Base-by-base conservation (phyloP, 30 jellyfish, hydroid and myxozoan species). In the Mastigias papua region DNA sequence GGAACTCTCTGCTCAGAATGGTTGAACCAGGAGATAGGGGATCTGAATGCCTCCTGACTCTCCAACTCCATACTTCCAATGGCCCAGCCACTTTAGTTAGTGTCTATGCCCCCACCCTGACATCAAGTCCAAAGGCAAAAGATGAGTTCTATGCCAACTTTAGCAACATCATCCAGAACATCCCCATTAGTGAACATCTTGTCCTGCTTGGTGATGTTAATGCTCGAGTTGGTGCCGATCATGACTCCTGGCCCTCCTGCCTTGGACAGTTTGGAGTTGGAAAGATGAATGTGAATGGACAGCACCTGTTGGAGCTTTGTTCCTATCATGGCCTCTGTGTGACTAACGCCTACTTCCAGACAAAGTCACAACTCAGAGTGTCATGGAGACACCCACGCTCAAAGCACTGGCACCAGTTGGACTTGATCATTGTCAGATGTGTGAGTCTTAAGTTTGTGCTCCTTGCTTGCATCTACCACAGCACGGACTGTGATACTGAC, bases 61-160 rank as follows among this genome's bases (percentile, higher is more conserved):
- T 73, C 76, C 0, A 33, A 15, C 26, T 73, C 15, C 87, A 25
- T 83, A 28, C 83, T 57, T 16, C 82, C 61, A 79, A 29, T 1
- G 69, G 90, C 46, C 67, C 65, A 29, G 46, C 32, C 32, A 79
- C 66, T 30, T 15, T 79, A 22, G 17, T 79, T 20, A 57, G 27
- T 28, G 89, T 57, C 25, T 78, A 78, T 48, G 85, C 89, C 30
- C n/a, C 89, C 89, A 62, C 90, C 10, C 63, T 27, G 34, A 5
- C 21, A 46, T 4, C 64, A n/a, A 32, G 21, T 2, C 86, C 62
- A 10, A 22, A 0, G n/a, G n/a, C 54, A 22, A 79, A 57, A 26
- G 23, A 16, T n/a, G 20, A 58, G 10, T 79, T 54, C 66, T 58
- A 79, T 66, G 33, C 13, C 22, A 4, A 48, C n/a, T 72, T 63